phyloP scores from a whole-genome alignment of 2,113 vertebrate species.

The Odocoileus hemionus region DNA sequence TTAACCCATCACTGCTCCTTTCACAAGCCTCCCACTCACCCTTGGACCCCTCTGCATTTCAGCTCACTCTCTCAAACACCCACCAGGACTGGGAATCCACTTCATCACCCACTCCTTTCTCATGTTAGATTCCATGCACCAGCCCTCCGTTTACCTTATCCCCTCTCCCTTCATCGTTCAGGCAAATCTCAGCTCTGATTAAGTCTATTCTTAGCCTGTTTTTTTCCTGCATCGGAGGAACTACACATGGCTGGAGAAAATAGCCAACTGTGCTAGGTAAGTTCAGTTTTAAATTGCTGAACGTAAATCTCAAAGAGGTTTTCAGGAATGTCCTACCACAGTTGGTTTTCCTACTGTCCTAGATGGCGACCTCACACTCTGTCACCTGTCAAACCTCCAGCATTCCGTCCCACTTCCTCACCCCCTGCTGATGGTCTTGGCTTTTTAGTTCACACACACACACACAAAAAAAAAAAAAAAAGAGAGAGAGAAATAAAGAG shows the following conservation, averaged over 20 bases:
- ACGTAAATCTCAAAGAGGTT: not conserved
- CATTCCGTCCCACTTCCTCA: not conserved
- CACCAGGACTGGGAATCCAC: not conserved
- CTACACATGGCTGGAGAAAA: not conserved
- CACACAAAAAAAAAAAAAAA: not conserved
- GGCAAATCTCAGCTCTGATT: not conserved
- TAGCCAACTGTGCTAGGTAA: not conserved
- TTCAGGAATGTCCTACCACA: not conserved
- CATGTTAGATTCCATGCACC: not conserved
- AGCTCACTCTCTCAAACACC: not conserved
- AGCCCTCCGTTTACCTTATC: not conserved
- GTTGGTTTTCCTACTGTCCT: not conserved
- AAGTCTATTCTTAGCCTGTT: not conserved
- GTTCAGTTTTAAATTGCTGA: not conserved
- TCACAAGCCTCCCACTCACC: not conserved
- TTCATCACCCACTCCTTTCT: not conserved
- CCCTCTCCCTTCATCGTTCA: not conserved
- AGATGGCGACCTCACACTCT: not conserved
- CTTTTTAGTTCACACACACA: not conserved
- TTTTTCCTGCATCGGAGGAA: not conserved
- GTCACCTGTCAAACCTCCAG: not conserved
- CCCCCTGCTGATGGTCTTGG: not conserved
- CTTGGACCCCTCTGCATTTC: not conserved
- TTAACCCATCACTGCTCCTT: not conserved
- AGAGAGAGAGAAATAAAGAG: not conserved